Conservation (phyloP, 2,113 vertebrate species). For the Crocuta crocuta region DNA sequence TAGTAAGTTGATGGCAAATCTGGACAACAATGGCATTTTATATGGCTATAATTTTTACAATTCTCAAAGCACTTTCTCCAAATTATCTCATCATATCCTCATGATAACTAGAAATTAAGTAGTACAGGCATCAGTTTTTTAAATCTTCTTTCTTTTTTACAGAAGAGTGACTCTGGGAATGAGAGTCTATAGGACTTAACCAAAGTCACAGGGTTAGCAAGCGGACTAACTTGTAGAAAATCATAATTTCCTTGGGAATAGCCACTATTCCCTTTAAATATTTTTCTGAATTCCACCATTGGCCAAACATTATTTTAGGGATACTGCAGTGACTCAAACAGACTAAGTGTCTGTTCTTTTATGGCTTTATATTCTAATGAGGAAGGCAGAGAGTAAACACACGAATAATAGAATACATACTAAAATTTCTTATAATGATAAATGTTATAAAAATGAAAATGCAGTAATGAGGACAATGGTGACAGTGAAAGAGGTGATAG, state of each 20-base stretch:
- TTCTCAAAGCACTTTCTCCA: not conserved
- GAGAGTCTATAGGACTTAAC: not conserved
- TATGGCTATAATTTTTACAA: not conserved
- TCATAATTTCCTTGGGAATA: not conserved
- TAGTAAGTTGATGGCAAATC: not conserved
- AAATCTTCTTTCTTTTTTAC: not conserved
- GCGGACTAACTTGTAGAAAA: not conserved
- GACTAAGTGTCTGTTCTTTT: not conserved
- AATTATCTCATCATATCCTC: not conserved
- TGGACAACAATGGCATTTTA: constrained; percentile 16
- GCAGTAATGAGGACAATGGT: rapidly evolving
- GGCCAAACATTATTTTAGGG: not conserved
- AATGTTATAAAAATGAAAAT: not conserved
- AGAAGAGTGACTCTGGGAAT: not conserved
- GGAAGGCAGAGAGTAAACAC: not conserved
- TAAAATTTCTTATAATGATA: not conserved
- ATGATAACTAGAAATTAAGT: constrained; percentile 29
- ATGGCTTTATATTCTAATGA: not conserved
- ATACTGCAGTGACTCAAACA: not conserved
- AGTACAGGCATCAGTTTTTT: not conserved
- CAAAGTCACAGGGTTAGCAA: not conserved
- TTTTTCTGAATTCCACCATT: not conserved
- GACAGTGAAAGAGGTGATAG: not conserved
- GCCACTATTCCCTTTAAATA: not conserved
- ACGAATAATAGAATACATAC: not conserved